Evolutionary conservation across 2,797 vertebrate species (phyloP).

Genomic region (Chelidonichthys spinosus): DNA sequence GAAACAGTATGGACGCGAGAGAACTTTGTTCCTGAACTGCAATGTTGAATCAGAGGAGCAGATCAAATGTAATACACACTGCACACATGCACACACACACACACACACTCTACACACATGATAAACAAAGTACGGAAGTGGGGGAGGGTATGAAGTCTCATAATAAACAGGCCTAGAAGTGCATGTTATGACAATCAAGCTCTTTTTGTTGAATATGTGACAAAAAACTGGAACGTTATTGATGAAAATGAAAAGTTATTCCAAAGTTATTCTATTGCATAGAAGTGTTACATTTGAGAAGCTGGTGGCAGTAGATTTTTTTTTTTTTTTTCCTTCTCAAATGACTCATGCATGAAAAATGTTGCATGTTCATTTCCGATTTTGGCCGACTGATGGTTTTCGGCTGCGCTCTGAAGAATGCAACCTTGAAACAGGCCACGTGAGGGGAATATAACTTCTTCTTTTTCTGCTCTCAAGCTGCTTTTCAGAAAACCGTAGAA

Average conservation of each 20-base stretch:
- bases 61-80: constrained; percentile 71
- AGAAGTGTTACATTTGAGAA: too few species aligned
- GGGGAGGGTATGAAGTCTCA: background rate
- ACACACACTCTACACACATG: background rate
- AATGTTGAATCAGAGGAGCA: constrained; percentile 80
- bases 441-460: background rate
- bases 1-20: constrained; percentile 63
- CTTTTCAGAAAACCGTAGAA: constrained; percentile 70
- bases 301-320: background rate
- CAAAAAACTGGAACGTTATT: background rate
- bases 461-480: constrained; percentile 58
- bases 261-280: background rate
- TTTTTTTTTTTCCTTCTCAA: background rate
- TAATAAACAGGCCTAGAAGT: background rate
- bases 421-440: background rate
- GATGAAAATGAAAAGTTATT: background rate
- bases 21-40: constrained; percentile 65
- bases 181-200: too few species aligned
- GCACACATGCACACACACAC: background rate
- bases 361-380: too few species aligned
- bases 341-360: background rate
- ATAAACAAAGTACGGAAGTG: background rate
- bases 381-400: background rate
- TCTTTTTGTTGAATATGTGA: background rate
- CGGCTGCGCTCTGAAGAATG: background rate